Evolutionary conservation across 2,888 invertebrate species (phyloP).

Genomic region (Lamproptera curius): DNA sequence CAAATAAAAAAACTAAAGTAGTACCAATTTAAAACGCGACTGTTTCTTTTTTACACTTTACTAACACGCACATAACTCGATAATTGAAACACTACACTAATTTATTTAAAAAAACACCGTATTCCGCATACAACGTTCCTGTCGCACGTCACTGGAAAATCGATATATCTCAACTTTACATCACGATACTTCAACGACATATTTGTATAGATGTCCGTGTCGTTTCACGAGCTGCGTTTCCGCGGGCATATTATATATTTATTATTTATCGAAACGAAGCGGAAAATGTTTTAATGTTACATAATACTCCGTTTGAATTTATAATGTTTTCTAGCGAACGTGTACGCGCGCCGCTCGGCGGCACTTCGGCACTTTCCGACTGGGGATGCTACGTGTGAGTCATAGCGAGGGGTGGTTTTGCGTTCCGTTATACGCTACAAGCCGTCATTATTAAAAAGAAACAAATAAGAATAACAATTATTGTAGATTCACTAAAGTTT

Average conservation of each 20-base stretch:
- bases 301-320: constrained; percentile 53
- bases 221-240: not conserved
- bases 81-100: constrained; percentile 42
- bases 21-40: not conserved
- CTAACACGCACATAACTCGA: constrained; percentile 35
- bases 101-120: constrained; percentile 60
- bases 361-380: constrained; percentile 46
- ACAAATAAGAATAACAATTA: not conserved
- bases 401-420: constrained; percentile 62
- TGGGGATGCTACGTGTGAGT: constrained; percentile 56
- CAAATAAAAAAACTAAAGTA: not conserved
- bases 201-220: constrained; percentile 17
- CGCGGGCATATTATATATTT: not conserved
- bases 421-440: constrained; percentile 52
- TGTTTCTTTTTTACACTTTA: constrained; percentile 11
- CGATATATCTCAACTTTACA: constrained; percentile 50
- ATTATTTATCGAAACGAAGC: constrained; percentile 21
- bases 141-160: constrained; percentile 65
- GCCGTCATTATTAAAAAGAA: not conserved
- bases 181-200: constrained; percentile 31
- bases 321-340: constrained; percentile 58
- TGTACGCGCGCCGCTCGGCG: constrained; percentile 45
- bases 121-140: constrained; percentile 55
- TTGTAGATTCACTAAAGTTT: not conserved
- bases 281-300: constrained; percentile 51